Percentiles rank a stretch among this genome's conserved stretches.
These are phyloP conservation scores for Thera obeliscata DNA, from an alignment of 2,888 invertebrate species.

Conservation along the genomic window DNA sequence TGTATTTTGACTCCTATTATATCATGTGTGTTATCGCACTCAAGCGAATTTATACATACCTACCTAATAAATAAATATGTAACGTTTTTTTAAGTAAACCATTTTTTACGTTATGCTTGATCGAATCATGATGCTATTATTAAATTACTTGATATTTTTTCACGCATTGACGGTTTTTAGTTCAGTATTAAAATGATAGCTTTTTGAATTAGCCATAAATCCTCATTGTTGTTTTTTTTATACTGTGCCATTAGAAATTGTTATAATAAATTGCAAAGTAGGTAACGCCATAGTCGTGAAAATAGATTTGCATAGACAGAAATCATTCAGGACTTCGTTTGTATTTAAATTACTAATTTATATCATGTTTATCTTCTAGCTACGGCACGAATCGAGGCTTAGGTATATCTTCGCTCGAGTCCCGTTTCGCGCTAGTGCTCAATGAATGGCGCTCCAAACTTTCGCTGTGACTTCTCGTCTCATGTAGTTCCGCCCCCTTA, in stretches of 20 bases:
- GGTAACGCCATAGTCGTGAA: slow-evolving; percentile 8
- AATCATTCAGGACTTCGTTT: not conserved
- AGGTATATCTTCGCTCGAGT: not conserved
- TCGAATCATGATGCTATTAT: not conserved
- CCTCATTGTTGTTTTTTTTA: not conserved
- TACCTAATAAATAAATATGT: not conserved
- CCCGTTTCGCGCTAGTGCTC: not conserved
- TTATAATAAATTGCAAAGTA: not conserved
- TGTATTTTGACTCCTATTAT: slow-evolving; percentile 6
- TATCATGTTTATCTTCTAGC: not conserved
- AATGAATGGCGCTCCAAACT: not conserved
- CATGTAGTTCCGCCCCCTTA: too few species aligned
- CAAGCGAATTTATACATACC: slow-evolving; percentile 18
- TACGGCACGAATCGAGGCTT: not conserved
- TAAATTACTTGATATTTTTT: not conserved
- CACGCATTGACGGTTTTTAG: not conserved
- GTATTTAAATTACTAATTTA: not conserved
- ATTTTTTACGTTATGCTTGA: slow-evolving; percentile 1
- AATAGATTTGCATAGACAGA: not conserved
- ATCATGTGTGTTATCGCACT: slow-evolving; percentile 22
- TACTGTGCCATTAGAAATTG: slow-evolving; percentile 16
- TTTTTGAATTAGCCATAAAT: not conserved
- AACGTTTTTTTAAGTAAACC: not conserved
- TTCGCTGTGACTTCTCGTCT: not conserved
- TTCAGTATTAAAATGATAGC: slow-evolving; percentile 1